Evolutionary conservation across 2,113 vertebrate species (phyloP), one percentile per base, ranked within the genome.

Genomic region (Sinocyclocheilus maitianheensis): DNA sequence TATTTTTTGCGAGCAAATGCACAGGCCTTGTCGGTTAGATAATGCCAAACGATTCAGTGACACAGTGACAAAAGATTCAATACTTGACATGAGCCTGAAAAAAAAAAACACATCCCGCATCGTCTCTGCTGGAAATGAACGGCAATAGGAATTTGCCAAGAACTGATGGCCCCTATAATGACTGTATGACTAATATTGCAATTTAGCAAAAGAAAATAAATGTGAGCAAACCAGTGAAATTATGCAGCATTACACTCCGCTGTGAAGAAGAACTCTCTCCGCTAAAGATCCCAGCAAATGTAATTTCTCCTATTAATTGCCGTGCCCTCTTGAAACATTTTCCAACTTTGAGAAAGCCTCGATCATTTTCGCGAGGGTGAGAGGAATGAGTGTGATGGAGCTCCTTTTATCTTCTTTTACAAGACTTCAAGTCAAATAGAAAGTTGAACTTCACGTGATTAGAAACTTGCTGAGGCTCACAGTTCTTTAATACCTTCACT

Each of bases 81-180:
- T 88, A 86, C 85, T 89, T 91, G 90, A 93, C 91, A 91, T 87
- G 79, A 88, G 40, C 91, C 88, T 93, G 93, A 93, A 90, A 60
- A 48, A 48, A 48, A 48, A 91, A 55, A 30, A 77, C 87, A 88
- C 92, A 90, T 91, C 89, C 90, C 88, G 88, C 90, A 89, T 92
- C 90, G 91, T 93, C 93, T 92, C 86, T 89, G 90, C 91, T 91
- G 78, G 89, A 91, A 94, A 94, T 92, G 89, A 93, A 91, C 93
- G 88, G 92, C 91, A 90, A 90, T 94, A 92, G 91, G 90, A 94
- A 93, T 92, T 93, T 91, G 92, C 91, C 91, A 58, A 92, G 87
- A 94, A 94, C 91, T 89, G 92, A 94, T 93, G 92, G 92, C 90
- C 92, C 92, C 90, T 91, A 90, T 93, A 95, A 95, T 91, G 91